Base-by-base conservation (phyloP, 2,888 invertebrate genomes). In the Cataglyphis rosenhaueri region DNA sequence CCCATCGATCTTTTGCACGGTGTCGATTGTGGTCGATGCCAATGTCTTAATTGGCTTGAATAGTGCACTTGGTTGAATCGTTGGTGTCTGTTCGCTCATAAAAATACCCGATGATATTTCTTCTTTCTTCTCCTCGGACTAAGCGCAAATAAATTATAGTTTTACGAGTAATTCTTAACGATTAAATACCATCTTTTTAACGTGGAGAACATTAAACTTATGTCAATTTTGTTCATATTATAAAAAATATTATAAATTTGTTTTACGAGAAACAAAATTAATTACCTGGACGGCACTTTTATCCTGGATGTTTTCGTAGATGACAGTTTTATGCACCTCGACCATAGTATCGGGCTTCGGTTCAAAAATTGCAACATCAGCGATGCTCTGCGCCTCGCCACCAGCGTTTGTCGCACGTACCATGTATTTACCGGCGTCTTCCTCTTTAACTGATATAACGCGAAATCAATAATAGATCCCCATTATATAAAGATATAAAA, bases 311-410 rank as follows among this genome's bases (percentile, higher is more conserved):
- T 96, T 96, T 92, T 96, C 96, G 90, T 96, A 96, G 64, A 96
- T 95, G 52, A 96, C 95, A 12, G 96, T 96, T 94, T 96, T 96
- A 55, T 96, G 96, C 66, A 96, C 96, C 94, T 96, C 96, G 21
- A 96, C 95, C 96, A 96, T 96, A 18, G 96, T 96, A 87, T 96
- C 96, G 0, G 96, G 96, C 6, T 96, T 96, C 73, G 96, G 96
- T 91, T 97, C 97, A 86, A 96, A 95, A 52, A 97, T 97, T 82
- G 96, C 96, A 88, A 97, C 96, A 92, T 97, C 97, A 10, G 97
- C 97, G 86, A 97, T 97, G 94, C 97, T 97, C 93, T 97, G 96
- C n/a, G 97, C 97, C 94, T 97, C 97, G n/a, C 97, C 97, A 25
- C 97, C 97, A 73, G 96, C 95, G 92, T 97, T 97, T 0, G 96